Evolutionary conservation across 2,113 vertebrate genomes (phyloP).

Genomic region (Xerus inauris): DNA sequence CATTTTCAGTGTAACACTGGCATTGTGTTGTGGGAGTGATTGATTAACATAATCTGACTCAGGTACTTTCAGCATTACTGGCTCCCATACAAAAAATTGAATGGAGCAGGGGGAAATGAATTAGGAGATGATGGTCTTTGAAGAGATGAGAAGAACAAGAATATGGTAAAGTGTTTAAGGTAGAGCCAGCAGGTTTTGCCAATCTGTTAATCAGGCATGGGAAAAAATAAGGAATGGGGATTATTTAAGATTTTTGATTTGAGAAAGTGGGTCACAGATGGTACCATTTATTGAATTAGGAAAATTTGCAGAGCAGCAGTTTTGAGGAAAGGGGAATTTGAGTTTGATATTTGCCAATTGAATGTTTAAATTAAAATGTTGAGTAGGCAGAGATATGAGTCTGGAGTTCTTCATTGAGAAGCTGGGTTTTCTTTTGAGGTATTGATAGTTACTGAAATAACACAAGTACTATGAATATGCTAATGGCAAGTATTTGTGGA

Average conservation of each 20-base stretch:
- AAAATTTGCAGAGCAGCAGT: background rate
- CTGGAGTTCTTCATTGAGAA: background rate
- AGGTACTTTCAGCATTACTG: background rate
- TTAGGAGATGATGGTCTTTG: background rate
- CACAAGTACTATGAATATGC: background rate
- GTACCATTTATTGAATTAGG: background rate
- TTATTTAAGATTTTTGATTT: background rate
- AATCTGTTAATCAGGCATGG: background rate
- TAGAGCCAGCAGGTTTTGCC: background rate
- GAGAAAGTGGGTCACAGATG: background rate
- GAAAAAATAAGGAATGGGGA: background rate
- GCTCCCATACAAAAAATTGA: background rate
- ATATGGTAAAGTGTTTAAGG: background rate
- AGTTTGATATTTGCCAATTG: background rate
- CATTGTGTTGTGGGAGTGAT: background rate
- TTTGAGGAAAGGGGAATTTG: background rate
- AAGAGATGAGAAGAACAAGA: background rate
- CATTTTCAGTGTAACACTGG: background rate
- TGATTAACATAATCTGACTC: background rate
- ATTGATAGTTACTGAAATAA: constrained; percentile 35
- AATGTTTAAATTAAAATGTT: background rate
- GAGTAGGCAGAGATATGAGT: background rate
- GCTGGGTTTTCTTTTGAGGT: background rate
- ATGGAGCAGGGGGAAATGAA: background rate
- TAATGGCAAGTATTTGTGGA: background rate